Conservation (phyloP, 2,113 vertebrate species). For the Marmota monax region DNA sequence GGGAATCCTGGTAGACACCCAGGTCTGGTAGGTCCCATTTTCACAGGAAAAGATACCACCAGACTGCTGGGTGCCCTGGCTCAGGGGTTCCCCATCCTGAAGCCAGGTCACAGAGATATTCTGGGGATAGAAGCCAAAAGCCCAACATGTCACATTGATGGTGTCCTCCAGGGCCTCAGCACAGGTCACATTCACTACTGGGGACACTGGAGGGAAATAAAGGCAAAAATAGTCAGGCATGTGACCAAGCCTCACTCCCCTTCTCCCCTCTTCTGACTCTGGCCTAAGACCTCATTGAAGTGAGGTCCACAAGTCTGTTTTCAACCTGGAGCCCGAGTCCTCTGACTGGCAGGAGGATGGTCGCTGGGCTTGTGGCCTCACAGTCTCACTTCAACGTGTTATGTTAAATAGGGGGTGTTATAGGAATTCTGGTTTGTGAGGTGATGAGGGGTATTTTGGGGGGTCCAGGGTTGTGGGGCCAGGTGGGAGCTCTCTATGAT, state of each 20-base stretch:
- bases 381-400: neutral
- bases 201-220: neutral
- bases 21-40: neutral
- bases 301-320: neutral
- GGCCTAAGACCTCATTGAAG: neutral
- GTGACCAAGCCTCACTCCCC: rapidly evolving
- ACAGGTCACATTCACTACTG: neutral
- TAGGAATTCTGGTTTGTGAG: too few species aligned
- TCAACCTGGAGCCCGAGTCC: neutral
- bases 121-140: rapidly evolving
- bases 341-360: neutral
- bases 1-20: neutral
- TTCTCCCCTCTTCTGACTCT: neutral
- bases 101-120: neutral
- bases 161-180: neutral
- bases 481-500: neutral
- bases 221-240: neutral
- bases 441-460: too few species aligned
- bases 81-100: neutral
- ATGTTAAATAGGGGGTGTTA: neutral
- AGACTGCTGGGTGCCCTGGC: rapidly evolving
- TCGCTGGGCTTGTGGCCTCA: neutral
- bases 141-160: neutral
- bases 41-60: neutral
- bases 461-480: neutral